A percentile compares a stretch with the other conserved stretches of the same genome.
phyloP scores from a whole-genome alignment of 2,888 invertebrate genomes.

The Ormyrus nitidulus region DNA sequence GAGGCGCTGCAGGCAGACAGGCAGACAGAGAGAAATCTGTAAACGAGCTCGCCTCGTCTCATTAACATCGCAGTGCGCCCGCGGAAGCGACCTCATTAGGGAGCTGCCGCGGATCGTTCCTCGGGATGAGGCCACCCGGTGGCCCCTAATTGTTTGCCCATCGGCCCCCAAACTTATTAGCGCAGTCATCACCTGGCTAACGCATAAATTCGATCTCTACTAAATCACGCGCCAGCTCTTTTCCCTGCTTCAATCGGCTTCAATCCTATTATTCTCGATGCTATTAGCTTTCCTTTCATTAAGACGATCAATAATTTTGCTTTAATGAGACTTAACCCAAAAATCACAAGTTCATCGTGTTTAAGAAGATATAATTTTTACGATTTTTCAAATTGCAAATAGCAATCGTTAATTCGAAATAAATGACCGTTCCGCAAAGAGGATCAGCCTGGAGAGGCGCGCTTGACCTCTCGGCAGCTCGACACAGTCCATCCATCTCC shows the following conservation, averaged over 20 bases:
- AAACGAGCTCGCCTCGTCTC: conserved; percentile 54
- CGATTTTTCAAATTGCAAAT: too few relatives aligned
- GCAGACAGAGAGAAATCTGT: conserved; percentile 23
- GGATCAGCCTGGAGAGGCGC: conserved; percentile 8
- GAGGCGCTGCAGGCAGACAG: not conserved
- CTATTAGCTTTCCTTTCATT: too few relatives aligned
- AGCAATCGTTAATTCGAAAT: too few relatives aligned
- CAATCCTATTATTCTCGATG: too few relatives aligned
- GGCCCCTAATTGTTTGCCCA: conserved; percentile 60
- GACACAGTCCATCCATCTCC: not conserved
- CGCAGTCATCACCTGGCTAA: conserved; percentile 55
- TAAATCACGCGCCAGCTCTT: too few relatives aligned
- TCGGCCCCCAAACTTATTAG: conserved; percentile 60
- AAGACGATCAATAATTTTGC: not conserved
- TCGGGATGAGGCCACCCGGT: not conserved
- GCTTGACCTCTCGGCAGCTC: not conserved
- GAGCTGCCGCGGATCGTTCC: conserved; percentile 27
- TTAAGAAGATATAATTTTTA: too few relatives aligned
- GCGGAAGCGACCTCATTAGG: conserved; percentile 63
- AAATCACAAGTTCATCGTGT: too few relatives aligned
- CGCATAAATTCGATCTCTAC: not conserved
- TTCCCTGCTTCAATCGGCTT: too few relatives aligned
- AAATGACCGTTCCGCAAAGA: conserved; percentile 16
- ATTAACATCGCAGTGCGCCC: conserved; percentile 58
- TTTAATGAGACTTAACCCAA: not conserved